Evolutionary conservation across 2,797 vertebrate genomes (phyloP), one percentile per base, ranked within the genome.

Genomic region (Cirrhinus molitorella): DNA sequence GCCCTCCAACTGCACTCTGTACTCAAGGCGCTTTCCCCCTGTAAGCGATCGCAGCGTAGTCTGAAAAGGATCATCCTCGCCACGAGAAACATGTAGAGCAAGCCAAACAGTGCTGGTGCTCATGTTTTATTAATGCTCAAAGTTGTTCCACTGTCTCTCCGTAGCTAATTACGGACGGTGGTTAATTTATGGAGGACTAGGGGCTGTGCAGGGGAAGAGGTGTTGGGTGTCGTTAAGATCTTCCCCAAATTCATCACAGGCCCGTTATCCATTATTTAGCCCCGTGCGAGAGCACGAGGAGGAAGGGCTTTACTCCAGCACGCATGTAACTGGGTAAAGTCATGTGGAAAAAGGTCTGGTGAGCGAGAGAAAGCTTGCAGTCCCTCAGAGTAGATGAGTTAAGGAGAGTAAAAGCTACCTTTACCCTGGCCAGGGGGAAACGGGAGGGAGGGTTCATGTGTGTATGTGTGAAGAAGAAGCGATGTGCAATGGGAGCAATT

Each of bases 401-500:
- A 96, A 95, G 95, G 94, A 95, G 94, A 95, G 95, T 96, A 98
- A 98, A 97, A 96, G 96, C 95, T 94, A 93, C 93, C 93, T 96
- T 95, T 95, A 94, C 89, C 88, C 87, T 88, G 90, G 89, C 93
- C 94, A 91, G 90, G 91, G 92, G 91, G 94, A 76, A 85, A 80
- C 53, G n/a, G 83, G 57, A 78, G 72, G 79, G 83, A 79, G 72
- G 83, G 88, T 87, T 81, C 71, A 88, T 88, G 88, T 89, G 90
- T 93, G 96, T 93, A 68, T 85, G 90, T 34, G 74, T 75, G 88
- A 82, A 91, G 86, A 87, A 86, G 89, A 82, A 85, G 91, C 92
- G 89, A 89, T 92, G 94, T 95, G 97, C 96, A 93, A 92, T 95
- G 97, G 97, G 97, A 98, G 97, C 96, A 97, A 97, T 99, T 99